Percentiles rank a stretch among this genome's conserved stretches.
Evolutionary conservation across 2,113 vertebrate species (phyloP).

Genomic region (Acrocephalus arundinaceus): DNA sequence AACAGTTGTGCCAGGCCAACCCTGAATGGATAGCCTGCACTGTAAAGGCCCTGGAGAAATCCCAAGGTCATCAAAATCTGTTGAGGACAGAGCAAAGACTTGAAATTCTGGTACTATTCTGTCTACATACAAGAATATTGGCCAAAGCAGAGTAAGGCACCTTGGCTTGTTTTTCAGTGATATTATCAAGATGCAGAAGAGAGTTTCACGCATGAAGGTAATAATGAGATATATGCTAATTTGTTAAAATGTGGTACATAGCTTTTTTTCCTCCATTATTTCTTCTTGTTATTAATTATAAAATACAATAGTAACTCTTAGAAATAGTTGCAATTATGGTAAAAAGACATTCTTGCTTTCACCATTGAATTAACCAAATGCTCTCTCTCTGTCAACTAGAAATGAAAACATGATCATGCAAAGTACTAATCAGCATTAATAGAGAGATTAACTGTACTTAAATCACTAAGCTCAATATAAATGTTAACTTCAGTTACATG

Average conservation of each 20-base stretch:
- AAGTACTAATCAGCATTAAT: neutral
- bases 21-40: neutral
- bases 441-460: slow-evolving; percentile 26
- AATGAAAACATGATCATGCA: neutral
- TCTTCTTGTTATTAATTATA: neutral
- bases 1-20: neutral
- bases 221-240: neutral
- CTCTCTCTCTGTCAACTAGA: neutral
- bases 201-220: neutral
- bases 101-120: neutral
- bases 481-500: neutral
- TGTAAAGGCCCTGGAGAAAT: neutral
- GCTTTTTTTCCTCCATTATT: neutral
- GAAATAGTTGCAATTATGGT: neutral
- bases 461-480: slow-evolving; percentile 4
- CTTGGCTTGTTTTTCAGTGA: neutral
- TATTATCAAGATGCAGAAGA: neutral
- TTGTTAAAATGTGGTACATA: neutral
- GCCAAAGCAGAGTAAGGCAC: neutral
- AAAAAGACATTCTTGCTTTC: neutral
- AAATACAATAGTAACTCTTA: neutral
- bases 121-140: neutral
- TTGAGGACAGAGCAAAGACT: neutral
- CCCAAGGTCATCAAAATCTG: neutral
- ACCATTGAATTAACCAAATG: neutral